phyloP scores from a whole-genome alignment of 2,113 vertebrate species.

The Saccopteryx leptura region DNA sequence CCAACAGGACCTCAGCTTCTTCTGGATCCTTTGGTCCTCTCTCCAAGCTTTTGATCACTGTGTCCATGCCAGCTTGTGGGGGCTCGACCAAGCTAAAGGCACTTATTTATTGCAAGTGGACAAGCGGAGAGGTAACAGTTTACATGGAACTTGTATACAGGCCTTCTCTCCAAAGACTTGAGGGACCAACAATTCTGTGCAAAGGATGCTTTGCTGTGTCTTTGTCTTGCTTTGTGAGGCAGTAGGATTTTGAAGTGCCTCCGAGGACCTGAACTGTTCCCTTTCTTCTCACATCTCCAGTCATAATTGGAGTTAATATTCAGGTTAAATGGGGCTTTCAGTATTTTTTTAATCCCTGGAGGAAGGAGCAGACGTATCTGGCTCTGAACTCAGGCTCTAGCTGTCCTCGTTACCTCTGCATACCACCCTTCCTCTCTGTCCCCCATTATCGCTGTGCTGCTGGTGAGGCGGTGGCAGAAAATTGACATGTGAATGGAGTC shows the following conservation, averaged over 20 bases:
- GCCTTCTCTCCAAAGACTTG: not conserved
- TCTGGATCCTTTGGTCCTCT: not conserved
- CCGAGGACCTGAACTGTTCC: not conserved
- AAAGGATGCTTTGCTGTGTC: not conserved
- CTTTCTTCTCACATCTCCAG: constrained; percentile 7
- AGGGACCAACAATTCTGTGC: not conserved
- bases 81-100: not conserved
- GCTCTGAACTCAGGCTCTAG: not conserved
- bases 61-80: not conserved
- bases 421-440: not conserved
- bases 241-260: not conserved
- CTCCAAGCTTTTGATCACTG: not conserved
- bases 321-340: not conserved
- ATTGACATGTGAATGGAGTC: not conserved
- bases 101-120: not conserved
- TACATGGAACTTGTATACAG: not conserved
- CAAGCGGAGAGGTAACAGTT: not conserved
- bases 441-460: not conserved
- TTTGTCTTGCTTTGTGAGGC: not conserved
- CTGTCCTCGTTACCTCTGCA: not conserved
- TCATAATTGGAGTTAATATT: constrained; percentile 23
- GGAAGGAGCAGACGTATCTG: not conserved
- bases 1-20: not conserved
- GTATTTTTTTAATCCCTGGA: not conserved
- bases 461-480: not conserved